Conservation (phyloP, 1,140 invertebrate genomes). For the Aphis craccivora region DNA sequence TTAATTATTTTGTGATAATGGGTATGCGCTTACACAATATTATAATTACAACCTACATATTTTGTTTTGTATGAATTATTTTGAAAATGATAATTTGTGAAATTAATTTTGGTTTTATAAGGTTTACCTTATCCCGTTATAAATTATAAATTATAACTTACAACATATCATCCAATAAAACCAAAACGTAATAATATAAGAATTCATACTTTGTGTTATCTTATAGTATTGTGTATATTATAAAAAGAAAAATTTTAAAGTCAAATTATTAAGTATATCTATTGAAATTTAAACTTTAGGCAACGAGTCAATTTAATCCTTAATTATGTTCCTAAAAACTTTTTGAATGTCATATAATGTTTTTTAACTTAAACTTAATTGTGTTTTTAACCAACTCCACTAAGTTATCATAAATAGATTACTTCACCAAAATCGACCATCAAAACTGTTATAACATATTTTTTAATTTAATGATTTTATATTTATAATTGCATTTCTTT, state of each 20-base stretch:
- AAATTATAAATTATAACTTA: too few relatives aligned
- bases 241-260: background rate
- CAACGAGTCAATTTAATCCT: background rate
- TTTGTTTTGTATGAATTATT: too few relatives aligned
- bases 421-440: background rate
- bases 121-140: too few relatives aligned
- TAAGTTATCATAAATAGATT: background rate
- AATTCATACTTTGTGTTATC: background rate
- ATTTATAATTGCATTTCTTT: background rate
- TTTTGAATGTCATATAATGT: background rate
- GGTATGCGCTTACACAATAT: too few relatives aligned
- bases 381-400: background rate
- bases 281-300: background rate
- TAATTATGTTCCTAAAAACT: background rate
- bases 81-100: background rate
- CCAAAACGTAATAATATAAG: background rate
- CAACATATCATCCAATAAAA: background rate
- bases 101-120: background rate
- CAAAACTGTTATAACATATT: background rate
- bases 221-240: background rate
- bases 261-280: too few relatives aligned
- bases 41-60: too few relatives aligned
- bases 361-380: constrained; percentile 2
- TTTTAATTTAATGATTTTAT: background rate
- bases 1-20: too few relatives aligned